Evolutionary conservation across 2,797 vertebrate genomes (phyloP), one percentile per base, ranked within the genome.

Genomic region (Brachyrhaphis roseni): DNA sequence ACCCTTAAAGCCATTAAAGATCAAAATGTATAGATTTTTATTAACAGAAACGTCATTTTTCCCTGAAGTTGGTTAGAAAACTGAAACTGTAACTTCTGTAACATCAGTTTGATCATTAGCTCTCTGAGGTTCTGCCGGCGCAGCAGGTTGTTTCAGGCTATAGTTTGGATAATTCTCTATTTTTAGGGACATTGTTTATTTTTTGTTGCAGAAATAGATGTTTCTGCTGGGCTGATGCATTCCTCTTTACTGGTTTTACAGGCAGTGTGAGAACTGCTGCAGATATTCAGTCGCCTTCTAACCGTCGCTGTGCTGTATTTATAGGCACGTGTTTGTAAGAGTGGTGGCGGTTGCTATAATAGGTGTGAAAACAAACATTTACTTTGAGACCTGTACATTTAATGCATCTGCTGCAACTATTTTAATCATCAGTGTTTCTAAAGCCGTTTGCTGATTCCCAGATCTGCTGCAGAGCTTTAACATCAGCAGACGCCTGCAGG

Each of bases 181-280:
- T 90, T 90, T 34, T 85, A 0, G 1, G 55, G 70, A 72, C 74
- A 2, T 34, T 66, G 73, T 75, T 84, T 86, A 76, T 79, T 78
- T 86, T 71, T 84, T 83, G 76, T 84, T 84, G 64, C 31, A 85
- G 39, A 76, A 68, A 78, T 71, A 80, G 47, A 77, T 41, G 46
- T 47, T 77, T 87, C 34, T 51, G 11, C 76, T 45, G 2, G 49
- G 76, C 53, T 46, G 49, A 72, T 73, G 28, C 73, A 84, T 87
- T 86, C 77, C 77, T 41, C 26, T 68, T 59, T 55, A 8, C 71
- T 11, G 7, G 36, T 5, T 62, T 20, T 36, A 39, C 73, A 36
- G 71, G 0, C 73, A 76, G 76, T 71, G 55, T 77, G 76, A 83
- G 75, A 76, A 59, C 46, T 49, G 34, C 75, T 23, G 20, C 20